Base-by-base conservation (phyloP, 2,888 invertebrate species). In the Caenorhabditis sp. region DNA sequence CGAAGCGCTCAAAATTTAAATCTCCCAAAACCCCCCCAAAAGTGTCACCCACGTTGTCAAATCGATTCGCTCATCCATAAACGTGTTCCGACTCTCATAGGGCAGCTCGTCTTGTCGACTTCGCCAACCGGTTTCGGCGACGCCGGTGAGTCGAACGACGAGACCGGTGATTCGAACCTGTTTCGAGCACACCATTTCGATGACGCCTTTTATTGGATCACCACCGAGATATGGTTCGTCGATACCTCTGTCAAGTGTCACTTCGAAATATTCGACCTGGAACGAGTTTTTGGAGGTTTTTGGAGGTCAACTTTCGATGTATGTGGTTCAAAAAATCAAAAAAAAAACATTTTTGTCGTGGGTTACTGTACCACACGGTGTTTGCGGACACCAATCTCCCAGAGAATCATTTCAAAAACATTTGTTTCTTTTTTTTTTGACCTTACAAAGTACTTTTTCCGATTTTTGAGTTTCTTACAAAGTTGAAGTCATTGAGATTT, bases 1-100 rank as follows among this genome's bases (percentile, higher is more conserved):
- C n/a, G n/a, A n/a, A n/a, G n/a, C n/a, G n/a, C n/a, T n/a, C n/a
- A n/a, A n/a, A n/a, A n/a, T n/a, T n/a, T n/a, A n/a, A n/a, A n/a
- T n/a, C n/a, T n/a, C n/a, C n/a, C n/a, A n/a, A n/a, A n/a, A n/a
- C n/a, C n/a, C n/a, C n/a, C 10, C 10, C 31, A 31, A 31, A 31
- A 31, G 10, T 31, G 10, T 4, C 4, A 66, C 77, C 62, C 24
- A 83, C 84, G 79, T 81, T 24, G 86, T 86, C 24, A 86, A 63
- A 60, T 86, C 86, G 19, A 83, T 74, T 49, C 78, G 76, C 58
- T 85, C 84, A 62, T 86, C 82, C 67, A 86, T 76, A n/a, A 84
- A 77, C 6, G 76, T 71, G 63, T 83, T 79, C 21, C 83, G 75
- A 60, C 85, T 85, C 65, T 86, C 84, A 69, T 80, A 86, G 10